phyloP scores from a whole-genome alignment of 2,888 invertebrate species.

The Bombyx huttoni region DNA sequence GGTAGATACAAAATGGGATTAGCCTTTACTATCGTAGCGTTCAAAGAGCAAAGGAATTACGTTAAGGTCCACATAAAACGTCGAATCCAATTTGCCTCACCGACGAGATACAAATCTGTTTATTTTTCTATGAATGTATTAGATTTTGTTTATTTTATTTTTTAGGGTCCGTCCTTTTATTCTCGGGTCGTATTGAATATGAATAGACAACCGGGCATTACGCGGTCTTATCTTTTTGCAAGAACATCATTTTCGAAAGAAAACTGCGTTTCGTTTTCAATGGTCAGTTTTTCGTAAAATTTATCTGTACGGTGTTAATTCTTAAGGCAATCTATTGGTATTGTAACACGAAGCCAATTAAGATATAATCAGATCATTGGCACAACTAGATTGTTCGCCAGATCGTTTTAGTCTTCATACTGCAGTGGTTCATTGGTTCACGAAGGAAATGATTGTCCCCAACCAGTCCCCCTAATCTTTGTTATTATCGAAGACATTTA shows the following conservation, averaged over 20 bases:
- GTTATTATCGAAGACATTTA: no score
- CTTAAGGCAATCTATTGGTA: no score
- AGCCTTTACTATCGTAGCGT: conserved; percentile 14
- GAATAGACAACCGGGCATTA: background rate
- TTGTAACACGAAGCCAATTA: no score
- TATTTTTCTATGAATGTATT: conserved; percentile 28
- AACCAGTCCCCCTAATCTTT: no score
- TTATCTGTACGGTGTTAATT: no score
- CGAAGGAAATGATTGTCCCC: no score
- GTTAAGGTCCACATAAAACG: conserved; percentile 21
- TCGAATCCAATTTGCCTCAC: conserved; percentile 24
- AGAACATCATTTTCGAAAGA: background rate
- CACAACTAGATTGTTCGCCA: no score
- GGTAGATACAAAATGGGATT: conserved; percentile 10
- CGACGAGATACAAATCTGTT: conserved; percentile 23
- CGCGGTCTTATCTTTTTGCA: background rate
- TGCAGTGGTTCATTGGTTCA: no score
- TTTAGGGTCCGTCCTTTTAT: conserved; percentile 13
- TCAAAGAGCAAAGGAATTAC: conserved; percentile 13
- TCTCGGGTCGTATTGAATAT: conserved; percentile 2
- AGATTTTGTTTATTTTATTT: conserved; percentile 22
- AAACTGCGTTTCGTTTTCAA: background rate
- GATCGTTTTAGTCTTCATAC: no score
- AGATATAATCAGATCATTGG: no score
- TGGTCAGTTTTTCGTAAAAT: background rate